phyloP scores from a whole-genome alignment of 1,140 invertebrate species.

The Drosophila takahashii region DNA sequence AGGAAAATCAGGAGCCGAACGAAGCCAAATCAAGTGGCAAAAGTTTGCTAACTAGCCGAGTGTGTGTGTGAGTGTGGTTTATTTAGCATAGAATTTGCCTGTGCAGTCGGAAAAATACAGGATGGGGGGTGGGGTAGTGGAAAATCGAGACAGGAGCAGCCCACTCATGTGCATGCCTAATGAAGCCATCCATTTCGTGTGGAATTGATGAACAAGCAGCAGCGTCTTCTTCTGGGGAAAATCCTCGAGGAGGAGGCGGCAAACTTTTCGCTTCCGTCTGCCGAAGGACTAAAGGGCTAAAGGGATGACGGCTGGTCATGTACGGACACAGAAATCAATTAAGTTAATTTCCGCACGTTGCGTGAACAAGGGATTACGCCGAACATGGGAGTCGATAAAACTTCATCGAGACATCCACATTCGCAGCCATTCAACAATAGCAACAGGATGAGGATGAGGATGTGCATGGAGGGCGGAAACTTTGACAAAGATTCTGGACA shows the following conservation, averaged over 20 bases:
- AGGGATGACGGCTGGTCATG: conserved; percentile 70
- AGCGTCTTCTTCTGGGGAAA: conserved; percentile 4
- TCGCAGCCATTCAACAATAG: conserved; percentile 25
- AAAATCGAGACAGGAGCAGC: conserved; percentile 6
- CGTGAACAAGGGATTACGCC: conserved; percentile 34
- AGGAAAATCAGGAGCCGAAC: conserved; percentile 41
- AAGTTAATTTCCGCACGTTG: conserved; percentile 84
- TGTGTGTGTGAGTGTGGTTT: conserved; percentile 33
- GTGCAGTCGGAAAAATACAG: conserved; percentile 37
- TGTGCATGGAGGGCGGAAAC: conserved; percentile 64
- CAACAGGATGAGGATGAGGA: conserved; percentile 49
- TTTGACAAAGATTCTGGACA: conserved; percentile 38
- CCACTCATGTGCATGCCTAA: conserved; percentile 77
- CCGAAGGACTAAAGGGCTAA: conserved; percentile 20
- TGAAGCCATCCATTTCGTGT: conserved; percentile 63
- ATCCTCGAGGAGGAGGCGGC: conserved; percentile 10
- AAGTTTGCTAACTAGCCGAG: conserved; percentile 62
- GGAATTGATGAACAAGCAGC: conserved; percentile 66
- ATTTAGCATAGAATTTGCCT: conserved; percentile 66
- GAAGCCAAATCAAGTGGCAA: conserved; percentile 76
- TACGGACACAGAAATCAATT: conserved; percentile 83
- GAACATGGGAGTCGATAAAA: conserved; percentile 69
- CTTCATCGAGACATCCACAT: conserved; percentile 56
- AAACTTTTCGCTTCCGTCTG: conserved; percentile 57
- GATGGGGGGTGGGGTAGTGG: neutral